Evolutionary conservation across 2,888 invertebrate species (phyloP), one percentile per base, ranked within the genome.

Genomic region (Euproctis similis): DNA sequence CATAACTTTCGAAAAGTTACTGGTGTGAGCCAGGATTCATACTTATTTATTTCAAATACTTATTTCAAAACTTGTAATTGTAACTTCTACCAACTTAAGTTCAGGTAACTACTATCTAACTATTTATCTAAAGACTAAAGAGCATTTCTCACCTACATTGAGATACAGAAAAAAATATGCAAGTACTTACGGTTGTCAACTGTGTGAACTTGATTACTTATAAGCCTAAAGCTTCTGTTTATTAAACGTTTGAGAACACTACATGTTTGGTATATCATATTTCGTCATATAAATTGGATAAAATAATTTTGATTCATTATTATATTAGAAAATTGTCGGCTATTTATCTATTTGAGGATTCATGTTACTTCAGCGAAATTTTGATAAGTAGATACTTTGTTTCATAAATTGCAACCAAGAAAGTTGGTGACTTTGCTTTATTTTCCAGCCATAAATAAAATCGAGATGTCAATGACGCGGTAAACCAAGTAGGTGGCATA

Each of bases 191-290:
- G 26, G 14, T 14, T 23, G 12, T 24, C 5, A 19, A 39, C 19
- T 31, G 33, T 46, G 36, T 32, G 41, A 4, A 37, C 24, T 20
- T 39, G 44, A 29, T 53, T 51, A 21, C 16, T 25, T 11, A 47
- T n/a, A 35, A 44, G 40, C 37, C 53, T 44, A 42, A 58, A 19
- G 20, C 48, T 30, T 39, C 34, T 62, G 32, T 36, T 43, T 28
- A 59, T 36, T 24, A 63, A 41, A 32, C 61, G 56, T 45, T 56
- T 61, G 34, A 59, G 37, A 29, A 59, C 35, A 27, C 36, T 47
- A 48, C 65, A 68, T 67, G 56, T 41, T 56, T 57, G 56, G 46
- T 60, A 53, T 69, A 57, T 66, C 78, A 78, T 77, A 65, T 71
- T 76, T 68, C 53, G 42, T 36, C 46, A 30, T 34, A 46, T 39